Percentiles rank a stretch among this genome's conserved stretches.
phyloP scores from a whole-genome alignment of 2,888 invertebrate species.

The Blera fallax region DNA sequence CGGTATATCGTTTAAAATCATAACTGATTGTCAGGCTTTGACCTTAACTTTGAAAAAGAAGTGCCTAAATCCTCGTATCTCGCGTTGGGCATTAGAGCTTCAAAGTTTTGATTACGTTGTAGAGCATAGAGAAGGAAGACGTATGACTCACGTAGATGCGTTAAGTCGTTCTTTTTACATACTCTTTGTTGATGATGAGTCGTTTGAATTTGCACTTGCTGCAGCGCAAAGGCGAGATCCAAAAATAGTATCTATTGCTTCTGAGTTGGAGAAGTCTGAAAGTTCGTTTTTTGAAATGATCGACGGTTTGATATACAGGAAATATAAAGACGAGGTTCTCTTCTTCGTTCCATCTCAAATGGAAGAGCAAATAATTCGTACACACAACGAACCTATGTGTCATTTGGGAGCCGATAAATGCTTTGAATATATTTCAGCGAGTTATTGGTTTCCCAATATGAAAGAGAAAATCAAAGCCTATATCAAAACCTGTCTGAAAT shows the following conservation, averaged over 20 bases:
- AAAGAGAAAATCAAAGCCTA: background rate
- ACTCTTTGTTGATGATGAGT: background rate
- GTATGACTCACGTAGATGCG: no score
- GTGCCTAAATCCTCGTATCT: constrained; percentile 12
- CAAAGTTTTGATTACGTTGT: constrained; percentile 22
- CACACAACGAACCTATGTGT: background rate
- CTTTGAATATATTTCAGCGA: background rate
- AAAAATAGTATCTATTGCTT: background rate
- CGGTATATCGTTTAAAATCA: no score
- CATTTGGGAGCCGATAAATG: background rate
- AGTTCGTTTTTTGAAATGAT: background rate
- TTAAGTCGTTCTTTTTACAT: background rate
- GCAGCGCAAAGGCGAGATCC: constrained; percentile 3
- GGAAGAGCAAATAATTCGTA: background rate
- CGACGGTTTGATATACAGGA: background rate
- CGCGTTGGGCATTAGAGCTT: constrained; percentile 4
- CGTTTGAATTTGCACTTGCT: background rate
- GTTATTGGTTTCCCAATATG: background rate
- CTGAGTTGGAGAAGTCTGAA: background rate
- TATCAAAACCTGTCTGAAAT: background rate
- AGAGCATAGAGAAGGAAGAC: constrained; percentile 10
- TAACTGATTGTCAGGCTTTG: no score
- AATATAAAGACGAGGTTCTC: background rate
- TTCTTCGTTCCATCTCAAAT: background rate
- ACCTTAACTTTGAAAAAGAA: no score